A percentile compares a stretch with the other conserved stretches of the same genome.
Evolutionary conservation across 2,113 vertebrate genomes (phyloP).

Genomic region (Pica pica): DNA sequence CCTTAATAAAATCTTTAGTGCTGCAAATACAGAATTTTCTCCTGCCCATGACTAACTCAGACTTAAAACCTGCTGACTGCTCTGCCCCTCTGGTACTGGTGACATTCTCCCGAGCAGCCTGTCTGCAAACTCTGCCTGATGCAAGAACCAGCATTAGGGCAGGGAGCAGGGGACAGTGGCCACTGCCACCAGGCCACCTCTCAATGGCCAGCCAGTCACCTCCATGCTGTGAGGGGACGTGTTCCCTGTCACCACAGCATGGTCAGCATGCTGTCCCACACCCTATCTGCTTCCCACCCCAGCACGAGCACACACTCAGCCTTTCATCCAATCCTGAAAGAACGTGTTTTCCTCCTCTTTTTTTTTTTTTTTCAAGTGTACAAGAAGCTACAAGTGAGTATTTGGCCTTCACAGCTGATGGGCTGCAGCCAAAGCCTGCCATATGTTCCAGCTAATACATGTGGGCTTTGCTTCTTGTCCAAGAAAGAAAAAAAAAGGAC

Average conservation of each 20-base stretch:
- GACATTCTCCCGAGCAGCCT: neutral
- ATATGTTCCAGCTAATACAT: constrained; percentile 40
- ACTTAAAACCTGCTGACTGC: neutral
- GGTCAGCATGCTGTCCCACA: rapidly evolving
- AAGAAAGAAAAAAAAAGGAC: constrained; percentile 15
- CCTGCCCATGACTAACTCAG: rapidly evolving
- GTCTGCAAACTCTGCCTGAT: neutral
- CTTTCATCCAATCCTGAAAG: constrained; percentile 25
- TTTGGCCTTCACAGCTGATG: constrained; percentile 12
- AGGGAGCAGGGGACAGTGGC: neutral
- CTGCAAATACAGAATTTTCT: neutral
- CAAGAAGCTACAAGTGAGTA: constrained; percentile 15
- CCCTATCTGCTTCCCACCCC: neutral
- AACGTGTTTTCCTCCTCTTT: neutral
- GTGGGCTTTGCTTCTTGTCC: constrained; percentile 41
- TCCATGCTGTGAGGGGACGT: rapidly evolving
- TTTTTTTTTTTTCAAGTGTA: neutral
- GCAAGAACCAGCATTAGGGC: neutral
- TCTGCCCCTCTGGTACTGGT: rapidly evolving
- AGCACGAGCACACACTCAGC: neutral
- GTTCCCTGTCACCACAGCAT: rapidly evolving
- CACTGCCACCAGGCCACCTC: neutral
- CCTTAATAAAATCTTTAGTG: neutral
- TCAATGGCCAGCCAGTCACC: neutral
- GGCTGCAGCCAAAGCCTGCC: constrained; percentile 22